phyloP scores from a whole-genome alignment of 2,113 vertebrate genomes.

The Ochotona princeps region DNA sequence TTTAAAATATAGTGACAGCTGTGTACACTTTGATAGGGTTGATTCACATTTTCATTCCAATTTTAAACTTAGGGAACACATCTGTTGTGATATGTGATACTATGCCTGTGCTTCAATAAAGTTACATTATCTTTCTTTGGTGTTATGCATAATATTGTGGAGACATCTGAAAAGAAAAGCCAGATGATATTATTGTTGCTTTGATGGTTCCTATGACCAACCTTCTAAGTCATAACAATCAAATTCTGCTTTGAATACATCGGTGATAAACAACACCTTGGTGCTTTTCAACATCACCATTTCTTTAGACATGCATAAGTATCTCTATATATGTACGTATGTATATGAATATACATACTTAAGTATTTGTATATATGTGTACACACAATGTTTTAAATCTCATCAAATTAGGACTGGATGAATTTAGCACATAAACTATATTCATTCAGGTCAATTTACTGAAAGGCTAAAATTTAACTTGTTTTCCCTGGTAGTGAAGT shows the following conservation, averaged over 20 bases:
- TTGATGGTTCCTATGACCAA: constrained; percentile 48
- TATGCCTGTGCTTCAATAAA: constrained; percentile 59
- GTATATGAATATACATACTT: background rate
- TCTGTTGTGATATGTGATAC: constrained; percentile 59
- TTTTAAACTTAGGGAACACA: constrained; percentile 69
- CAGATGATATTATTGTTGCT: constrained; percentile 23
- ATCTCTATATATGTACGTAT: background rate
- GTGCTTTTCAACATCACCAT: background rate
- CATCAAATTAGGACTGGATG: background rate
- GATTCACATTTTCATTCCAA: constrained; percentile 44
- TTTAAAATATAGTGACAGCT: constrained; percentile 25
- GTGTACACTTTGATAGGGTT: constrained; percentile 57
- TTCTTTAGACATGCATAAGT: background rate
- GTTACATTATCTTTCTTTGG: background rate
- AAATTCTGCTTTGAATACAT: constrained; percentile 52
- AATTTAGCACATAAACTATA: constrained; percentile 33
- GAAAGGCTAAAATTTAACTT: background rate
- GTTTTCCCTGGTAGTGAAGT: background rate
- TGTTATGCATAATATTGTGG: constrained; percentile 17
- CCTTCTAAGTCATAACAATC: constrained; percentile 6
- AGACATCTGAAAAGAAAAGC: constrained; percentile 58
- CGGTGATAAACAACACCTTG: constrained; percentile 34
- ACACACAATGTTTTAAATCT: background rate
- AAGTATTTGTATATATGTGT: background rate
- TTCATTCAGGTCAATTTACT: constrained; percentile 38